These are phyloP conservation scores for Dichetophora obliterata DNA, from an alignment of 2,888 invertebrate species.

Conservation along the genomic window DNA sequence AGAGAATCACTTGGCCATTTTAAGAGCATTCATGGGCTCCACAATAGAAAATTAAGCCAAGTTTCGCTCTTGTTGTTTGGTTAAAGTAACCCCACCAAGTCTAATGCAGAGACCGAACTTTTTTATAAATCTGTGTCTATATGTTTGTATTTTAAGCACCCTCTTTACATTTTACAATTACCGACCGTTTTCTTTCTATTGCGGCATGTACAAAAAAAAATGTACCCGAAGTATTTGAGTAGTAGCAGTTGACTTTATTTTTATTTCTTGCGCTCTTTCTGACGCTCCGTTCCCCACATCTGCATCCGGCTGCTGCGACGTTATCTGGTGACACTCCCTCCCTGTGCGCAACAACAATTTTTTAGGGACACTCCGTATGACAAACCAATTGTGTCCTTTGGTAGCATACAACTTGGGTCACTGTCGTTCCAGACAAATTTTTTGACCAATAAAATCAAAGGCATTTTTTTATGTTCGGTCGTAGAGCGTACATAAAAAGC, in stretches of 20 bases:
- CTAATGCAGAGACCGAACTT: neutral
- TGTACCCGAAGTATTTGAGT: neutral
- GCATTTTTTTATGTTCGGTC: constrained; percentile 33
- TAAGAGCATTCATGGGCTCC: neutral
- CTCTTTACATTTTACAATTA: constrained; percentile 1
- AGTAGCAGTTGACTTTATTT: constrained; percentile 15
- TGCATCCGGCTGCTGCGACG: neutral
- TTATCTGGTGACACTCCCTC: constrained; percentile 46
- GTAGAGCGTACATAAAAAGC: constrained; percentile 1
- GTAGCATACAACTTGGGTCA: constrained; percentile 55
- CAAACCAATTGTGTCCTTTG: constrained; percentile 57
- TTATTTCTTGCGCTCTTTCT: constrained; percentile 11
- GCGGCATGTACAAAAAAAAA: neutral
- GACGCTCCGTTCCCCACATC: neutral
- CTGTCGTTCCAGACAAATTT: constrained; percentile 54
- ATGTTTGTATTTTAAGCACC: constrained; percentile 6
- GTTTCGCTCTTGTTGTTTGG: constrained; percentile 25
- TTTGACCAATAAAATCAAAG: constrained; percentile 54
- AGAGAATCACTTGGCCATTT: neutral
- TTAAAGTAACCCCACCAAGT: neutral
- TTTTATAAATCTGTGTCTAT: too few species aligned
- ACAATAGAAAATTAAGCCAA: constrained; percentile 9
- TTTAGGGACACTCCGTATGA: constrained; percentile 48
- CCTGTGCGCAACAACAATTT: constrained; percentile 45
- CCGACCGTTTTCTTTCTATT: neutral